Evolutionary conservation across 1,140 invertebrate species (phyloP), one percentile per base, ranked within the genome.

Genomic region (Agraylea sexmaculata): DNA sequence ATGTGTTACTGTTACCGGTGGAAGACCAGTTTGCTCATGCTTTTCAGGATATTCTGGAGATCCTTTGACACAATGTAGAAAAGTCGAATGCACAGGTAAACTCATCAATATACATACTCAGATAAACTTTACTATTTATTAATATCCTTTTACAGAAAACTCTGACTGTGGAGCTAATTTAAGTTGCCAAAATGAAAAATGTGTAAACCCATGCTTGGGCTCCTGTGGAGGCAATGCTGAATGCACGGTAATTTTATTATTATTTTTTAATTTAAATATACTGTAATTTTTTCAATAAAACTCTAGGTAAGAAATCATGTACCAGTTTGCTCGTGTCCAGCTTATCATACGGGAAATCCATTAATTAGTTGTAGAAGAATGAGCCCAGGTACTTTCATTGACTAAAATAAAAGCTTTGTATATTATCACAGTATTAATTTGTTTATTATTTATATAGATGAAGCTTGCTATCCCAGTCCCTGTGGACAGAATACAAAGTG

Each of bases 281-380:
- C n/a, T 25, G 23, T 25, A 25, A 7, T n/a, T 25, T n/a, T 25
- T 25, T 25, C 23, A 7, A 25, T n/a, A 25, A 25, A 25, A 54
- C 64, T 50, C 47, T 51, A 64, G 78, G 77, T 76, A 1, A 69
- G 80, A 37, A 77, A 85, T 49, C 86, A 90, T 47, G 71, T 85
- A 18, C 83, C 86, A 2, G 80, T 87, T 0, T 91, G 87, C 54
- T 77, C 78, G 6, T 91, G 87, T 56, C 80, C 83, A 0, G 61
- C 78, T 27, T 87, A 86, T 8, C 86, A 81, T 55, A 74, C 78
- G 19, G 87, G 88, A n/a, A 80, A 89, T 65, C 84, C 87, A 4
- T 69, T 87, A 51, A 58, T 58, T 10, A 52, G 61, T 23, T 82
- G 79, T 55, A 63, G 70, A 55, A 60, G 67, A 23, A 68, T 69